A percentile compares a stretch with the other conserved stretches of the same genome.
Evolutionary conservation across 2,888 invertebrate species (phyloP).

Genomic region (Odontocerum albicorne): DNA sequence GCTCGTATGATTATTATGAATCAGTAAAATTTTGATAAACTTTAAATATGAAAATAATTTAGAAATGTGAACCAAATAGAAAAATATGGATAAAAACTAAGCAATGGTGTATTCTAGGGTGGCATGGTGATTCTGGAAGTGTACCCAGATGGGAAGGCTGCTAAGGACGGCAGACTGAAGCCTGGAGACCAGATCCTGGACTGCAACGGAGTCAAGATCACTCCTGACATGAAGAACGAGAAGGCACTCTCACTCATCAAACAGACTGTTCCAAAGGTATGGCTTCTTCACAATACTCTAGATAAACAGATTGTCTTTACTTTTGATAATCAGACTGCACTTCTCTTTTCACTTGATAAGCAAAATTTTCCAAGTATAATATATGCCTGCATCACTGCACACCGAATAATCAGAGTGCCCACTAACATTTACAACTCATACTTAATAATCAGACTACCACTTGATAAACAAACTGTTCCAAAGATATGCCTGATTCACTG

Average conservation of each 20-base stretch:
- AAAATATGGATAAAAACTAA: too few species aligned
- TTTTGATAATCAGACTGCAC: neutral
- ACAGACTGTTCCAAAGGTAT: constrained; percentile 75
- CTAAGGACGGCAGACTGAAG: constrained; percentile 85
- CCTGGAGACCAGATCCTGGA: constrained; percentile 94
- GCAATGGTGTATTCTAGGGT: constrained; percentile 27
- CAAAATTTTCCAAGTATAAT: too few species aligned
- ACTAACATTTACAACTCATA: neutral
- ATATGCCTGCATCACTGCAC: neutral
- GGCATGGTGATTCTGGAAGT: constrained; percentile 92
- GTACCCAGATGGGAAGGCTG: constrained; percentile 87
- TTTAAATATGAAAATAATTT: neutral
- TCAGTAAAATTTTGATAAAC: too few species aligned
- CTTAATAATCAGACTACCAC: too few species aligned
- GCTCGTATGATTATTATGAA: too few species aligned
- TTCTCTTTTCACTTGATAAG: neutral
- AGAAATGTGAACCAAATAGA: neutral
- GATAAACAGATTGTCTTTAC: neutral
- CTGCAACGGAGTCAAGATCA: constrained; percentile 79
- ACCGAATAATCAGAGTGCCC: neutral
- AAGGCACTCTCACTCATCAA: constrained; percentile 82
- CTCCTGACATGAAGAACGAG: constrained; percentile 81
- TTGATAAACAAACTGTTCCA: too few species aligned
- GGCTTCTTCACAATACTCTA: constrained; percentile 17
- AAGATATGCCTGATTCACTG: too few species aligned